Evolutionary conservation across 2,888 invertebrate genomes (phyloP).

Genomic region (Dorcus hopei): DNA sequence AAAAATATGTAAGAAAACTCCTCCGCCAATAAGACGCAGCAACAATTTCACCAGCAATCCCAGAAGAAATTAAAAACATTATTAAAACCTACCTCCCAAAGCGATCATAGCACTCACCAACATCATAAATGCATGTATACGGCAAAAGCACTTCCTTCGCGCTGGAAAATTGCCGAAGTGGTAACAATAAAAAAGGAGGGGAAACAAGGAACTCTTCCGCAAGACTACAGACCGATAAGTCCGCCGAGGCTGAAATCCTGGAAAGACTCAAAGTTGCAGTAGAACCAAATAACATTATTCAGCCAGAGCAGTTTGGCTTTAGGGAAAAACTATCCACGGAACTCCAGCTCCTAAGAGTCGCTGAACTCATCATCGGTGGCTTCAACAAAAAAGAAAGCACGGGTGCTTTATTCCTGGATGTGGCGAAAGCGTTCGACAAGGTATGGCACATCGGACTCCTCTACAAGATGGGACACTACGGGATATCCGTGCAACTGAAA

Average conservation of each 20-base stretch:
- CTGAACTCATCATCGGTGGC: constrained; percentile 1
- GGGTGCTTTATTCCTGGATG: constrained; percentile 12
- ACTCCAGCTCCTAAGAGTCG: constrained; percentile 12
- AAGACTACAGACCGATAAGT: constrained; percentile 8
- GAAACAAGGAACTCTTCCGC: background rate
- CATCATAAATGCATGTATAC: background rate
- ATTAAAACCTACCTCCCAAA: background rate
- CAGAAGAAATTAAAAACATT: too few relatives aligned
- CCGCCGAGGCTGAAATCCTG: constrained; percentile 2
- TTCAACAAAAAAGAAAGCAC: background rate
- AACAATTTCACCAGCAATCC: too few relatives aligned
- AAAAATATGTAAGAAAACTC: too few relatives aligned
- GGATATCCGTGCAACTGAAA: background rate
- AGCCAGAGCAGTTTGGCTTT: constrained; percentile 15
- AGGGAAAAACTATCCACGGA: constrained; percentile 7
- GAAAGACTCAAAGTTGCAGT: background rate
- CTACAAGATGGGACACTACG: background rate
- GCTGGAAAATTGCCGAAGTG: background rate
- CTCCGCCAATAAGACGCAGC: too few relatives aligned
- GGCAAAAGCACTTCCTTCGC: background rate
- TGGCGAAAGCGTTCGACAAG: constrained; percentile 9
- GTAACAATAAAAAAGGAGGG: background rate
- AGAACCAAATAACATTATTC: constrained; percentile 8
- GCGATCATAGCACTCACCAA: background rate
- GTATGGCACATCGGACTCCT: background rate